Evolutionary conservation across 2,797 vertebrate genomes (phyloP).

Genomic region (Hemitrygon akajei): DNA sequence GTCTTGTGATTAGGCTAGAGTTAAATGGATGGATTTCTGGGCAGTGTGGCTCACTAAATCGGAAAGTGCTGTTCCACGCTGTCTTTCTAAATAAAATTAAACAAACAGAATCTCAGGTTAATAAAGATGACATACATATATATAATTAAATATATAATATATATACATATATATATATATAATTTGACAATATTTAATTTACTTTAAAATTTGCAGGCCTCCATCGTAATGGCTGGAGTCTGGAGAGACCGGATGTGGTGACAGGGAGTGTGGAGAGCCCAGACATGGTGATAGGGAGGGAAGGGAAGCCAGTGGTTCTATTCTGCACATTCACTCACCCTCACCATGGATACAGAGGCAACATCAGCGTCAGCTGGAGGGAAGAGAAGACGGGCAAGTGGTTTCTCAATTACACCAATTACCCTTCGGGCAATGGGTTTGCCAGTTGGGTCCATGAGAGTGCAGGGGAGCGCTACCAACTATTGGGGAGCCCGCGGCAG

Average conservation of each 20-base stretch:
- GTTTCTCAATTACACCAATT: neutral
- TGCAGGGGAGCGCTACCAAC: neutral
- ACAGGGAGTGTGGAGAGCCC: neutral
- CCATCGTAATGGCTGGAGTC: neutral
- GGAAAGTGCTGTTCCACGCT: no score
- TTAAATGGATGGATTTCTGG: no score
- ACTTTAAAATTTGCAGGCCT: neutral
- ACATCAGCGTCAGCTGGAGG: neutral
- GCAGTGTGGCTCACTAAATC: no score
- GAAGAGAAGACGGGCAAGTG: no score
- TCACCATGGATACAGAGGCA: neutral
- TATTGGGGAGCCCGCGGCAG: neutral
- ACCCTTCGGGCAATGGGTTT: neutral
- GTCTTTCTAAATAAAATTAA: no score
- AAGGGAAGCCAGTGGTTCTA: neutral
- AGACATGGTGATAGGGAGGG: neutral
- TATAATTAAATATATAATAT: no score
- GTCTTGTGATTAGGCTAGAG: no score
- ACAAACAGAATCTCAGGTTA: no score
- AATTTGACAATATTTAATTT: no score
- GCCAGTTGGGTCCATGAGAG: neutral
- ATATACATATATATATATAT: no score
- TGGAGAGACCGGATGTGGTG: neutral
- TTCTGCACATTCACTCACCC: slow-evolving; percentile 27
- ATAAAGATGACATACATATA: no score